Percentiles rank a stretch among this genome's conserved stretches.
These are phyloP conservation scores for Spheniscus humboldti DNA, from an alignment of 2,797 vertebrate genomes.

Conservation along the genomic window DNA sequence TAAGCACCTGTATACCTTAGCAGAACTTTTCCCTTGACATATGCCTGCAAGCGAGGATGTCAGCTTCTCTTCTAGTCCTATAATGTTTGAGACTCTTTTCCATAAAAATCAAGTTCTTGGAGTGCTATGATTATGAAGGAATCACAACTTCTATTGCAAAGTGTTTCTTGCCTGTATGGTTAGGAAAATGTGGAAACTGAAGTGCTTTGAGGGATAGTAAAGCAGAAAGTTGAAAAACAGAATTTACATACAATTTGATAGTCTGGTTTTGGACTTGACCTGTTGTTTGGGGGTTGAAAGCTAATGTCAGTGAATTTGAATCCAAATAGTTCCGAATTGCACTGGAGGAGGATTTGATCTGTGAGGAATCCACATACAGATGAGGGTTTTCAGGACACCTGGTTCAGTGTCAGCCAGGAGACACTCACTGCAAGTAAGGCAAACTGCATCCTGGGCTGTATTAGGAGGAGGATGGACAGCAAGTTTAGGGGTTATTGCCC, in stretches of 20 bases:
- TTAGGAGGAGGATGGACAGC: too few relatives aligned
- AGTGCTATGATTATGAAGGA: background rate
- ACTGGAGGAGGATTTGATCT: background rate
- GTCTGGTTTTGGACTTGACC: background rate
- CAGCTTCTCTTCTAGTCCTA: background rate
- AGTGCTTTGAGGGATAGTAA: background rate
- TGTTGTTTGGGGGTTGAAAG: background rate
- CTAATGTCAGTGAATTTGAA: background rate
- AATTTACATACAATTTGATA: background rate
- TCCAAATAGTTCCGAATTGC: background rate
- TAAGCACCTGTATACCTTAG: background rate
- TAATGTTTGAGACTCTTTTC: background rate
- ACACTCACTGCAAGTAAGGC: too few relatives aligned
- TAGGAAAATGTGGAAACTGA: background rate
- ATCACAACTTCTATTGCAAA: background rate
- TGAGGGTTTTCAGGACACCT: too few relatives aligned
- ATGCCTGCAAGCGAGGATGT: background rate
- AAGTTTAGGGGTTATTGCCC: too few relatives aligned
- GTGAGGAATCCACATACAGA: too few relatives aligned
- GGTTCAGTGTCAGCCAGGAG: too few relatives aligned
- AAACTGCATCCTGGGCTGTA: too few relatives aligned
- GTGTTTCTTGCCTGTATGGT: background rate
- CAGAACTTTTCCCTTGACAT: background rate
- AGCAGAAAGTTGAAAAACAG: background rate
- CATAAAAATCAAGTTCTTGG: background rate